Evolutionary conservation across 2,888 invertebrate species (phyloP).

Genomic region (Epicampocera succincta): DNA sequence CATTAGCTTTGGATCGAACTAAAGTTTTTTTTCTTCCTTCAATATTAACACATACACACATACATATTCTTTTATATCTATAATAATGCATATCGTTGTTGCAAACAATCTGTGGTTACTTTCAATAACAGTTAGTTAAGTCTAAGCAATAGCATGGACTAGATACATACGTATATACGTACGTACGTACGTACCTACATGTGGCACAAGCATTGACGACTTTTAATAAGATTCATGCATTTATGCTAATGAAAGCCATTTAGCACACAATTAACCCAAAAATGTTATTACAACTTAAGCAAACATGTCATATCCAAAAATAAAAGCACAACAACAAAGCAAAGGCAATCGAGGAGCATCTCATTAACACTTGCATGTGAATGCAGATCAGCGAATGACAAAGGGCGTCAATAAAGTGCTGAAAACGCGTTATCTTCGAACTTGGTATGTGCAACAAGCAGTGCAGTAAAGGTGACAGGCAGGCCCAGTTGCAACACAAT

Average conservation of each 20-base stretch:
- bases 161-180: not conserved
- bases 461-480: too few relatives aligned
- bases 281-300: slow-evolving; percentile 79
- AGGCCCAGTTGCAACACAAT: too few relatives aligned
- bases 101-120: too few relatives aligned
- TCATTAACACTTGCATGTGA: slow-evolving; percentile 80
- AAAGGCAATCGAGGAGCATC: slow-evolving; percentile 76
- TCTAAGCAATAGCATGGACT: too few relatives aligned
- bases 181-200: not conserved
- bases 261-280: slow-evolving; percentile 81
- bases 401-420: too few relatives aligned
- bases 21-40: too few relatives aligned
- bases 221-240: slow-evolving; percentile 51
- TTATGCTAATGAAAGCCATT: slow-evolving; percentile 73
- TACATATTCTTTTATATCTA: too few relatives aligned
- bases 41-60: too few relatives aligned
- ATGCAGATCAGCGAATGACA: slow-evolving; percentile 68
- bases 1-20: too few relatives aligned
- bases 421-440: not conserved
- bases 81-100: too few relatives aligned
- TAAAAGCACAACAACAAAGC: slow-evolving; percentile 53
- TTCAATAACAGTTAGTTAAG: too few relatives aligned
- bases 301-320: slow-evolving; percentile 65
- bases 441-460: too few relatives aligned
- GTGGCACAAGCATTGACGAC: not conserved